Conservation (phyloP, 2,113 vertebrate species). For the Pipra filicauda region DNA sequence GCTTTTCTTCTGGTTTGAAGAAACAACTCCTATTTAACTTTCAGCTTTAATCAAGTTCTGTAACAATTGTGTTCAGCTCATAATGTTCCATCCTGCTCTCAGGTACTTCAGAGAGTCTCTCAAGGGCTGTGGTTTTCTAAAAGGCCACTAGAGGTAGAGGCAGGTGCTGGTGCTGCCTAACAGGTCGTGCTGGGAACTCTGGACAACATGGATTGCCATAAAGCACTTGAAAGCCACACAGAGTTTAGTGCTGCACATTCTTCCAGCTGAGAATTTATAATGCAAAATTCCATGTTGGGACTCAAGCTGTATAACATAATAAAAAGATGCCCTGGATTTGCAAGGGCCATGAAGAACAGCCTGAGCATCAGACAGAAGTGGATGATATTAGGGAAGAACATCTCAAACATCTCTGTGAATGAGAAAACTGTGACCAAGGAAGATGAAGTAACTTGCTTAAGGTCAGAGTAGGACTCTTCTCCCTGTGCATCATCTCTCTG, state of each 20-base stretch:
- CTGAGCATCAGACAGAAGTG: not conserved
- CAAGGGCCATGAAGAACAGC: not conserved
- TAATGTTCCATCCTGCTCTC: not conserved
- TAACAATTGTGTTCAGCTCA: not conserved
- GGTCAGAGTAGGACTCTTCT: not conserved
- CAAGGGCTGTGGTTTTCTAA: no score
- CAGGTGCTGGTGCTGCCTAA: not conserved
- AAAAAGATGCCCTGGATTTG: not conserved
- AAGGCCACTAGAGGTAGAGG: not conserved
- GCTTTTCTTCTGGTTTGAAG: not conserved
- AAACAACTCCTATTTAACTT: not conserved
- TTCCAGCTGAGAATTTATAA: not conserved
- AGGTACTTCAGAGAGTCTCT: not conserved
- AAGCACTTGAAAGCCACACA: not conserved
- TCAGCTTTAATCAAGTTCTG: not conserved
- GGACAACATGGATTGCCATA: not conserved
- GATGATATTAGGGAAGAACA: no score
- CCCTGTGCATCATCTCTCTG: fast-evolving
- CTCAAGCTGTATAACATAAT: fast-evolving
- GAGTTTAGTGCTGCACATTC: not conserved
- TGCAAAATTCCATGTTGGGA: not conserved
- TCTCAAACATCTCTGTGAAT: not conserved
- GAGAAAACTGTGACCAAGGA: not conserved
- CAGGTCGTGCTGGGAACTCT: not conserved
- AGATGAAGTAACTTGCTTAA: not conserved